phyloP scores from a whole-genome alignment of 2,113 vertebrate species.

The Halichoerus grypus region DNA sequence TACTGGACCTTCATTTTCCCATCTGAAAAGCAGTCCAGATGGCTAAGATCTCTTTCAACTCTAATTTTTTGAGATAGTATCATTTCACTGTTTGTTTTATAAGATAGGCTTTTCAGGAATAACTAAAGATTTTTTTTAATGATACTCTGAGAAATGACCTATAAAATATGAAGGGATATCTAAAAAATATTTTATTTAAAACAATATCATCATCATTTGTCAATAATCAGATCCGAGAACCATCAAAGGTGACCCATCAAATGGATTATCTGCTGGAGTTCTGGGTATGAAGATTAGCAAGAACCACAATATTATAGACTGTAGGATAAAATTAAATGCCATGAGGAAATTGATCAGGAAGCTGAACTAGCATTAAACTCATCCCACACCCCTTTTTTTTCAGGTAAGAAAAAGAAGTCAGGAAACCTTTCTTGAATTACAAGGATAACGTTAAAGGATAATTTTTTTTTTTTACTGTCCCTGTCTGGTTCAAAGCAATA shows the following conservation, averaged over 20 bases:
- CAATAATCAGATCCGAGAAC: not conserved
- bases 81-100: not conserved
- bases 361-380: not conserved
- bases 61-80: not conserved
- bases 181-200: constrained; percentile 11
- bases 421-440: not conserved
- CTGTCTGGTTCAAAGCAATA: not conserved
- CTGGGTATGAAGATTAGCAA: not conserved
- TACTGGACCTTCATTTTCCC: not conserved
- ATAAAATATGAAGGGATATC: not conserved
- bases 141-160: not conserved
- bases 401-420: not conserved
- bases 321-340: not conserved
- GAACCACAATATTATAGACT: not conserved
- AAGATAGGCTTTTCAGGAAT: not conserved
- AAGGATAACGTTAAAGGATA: not conserved
- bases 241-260: not conserved
- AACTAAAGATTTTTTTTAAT: not conserved
- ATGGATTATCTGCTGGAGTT: not conserved
- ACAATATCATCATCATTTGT: not conserved
- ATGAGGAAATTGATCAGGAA: not conserved
- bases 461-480: not conserved
- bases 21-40: constrained; percentile 1
- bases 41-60: not conserved
- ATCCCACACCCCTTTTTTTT: not conserved